phyloP scores from a whole-genome alignment of 23 tunicate species.

The Corella eumyota region DNA sequence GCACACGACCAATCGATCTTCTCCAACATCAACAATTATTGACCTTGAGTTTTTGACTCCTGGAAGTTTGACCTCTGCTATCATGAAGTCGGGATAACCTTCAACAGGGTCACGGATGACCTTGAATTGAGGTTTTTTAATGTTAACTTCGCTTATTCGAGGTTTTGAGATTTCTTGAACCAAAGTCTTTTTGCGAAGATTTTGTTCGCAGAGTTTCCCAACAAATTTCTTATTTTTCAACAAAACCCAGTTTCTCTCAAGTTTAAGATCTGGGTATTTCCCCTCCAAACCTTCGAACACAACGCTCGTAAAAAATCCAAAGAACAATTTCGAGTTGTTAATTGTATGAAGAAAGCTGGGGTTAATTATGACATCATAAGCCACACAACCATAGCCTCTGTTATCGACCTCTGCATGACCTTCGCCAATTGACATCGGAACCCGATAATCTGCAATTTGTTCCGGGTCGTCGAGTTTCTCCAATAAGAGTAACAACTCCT shows the following conservation, averaged over 20 bases:
- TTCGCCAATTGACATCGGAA: conserved; percentile 91
- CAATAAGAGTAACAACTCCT: conserved; percentile 45
- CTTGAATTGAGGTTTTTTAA: conserved; percentile 43
- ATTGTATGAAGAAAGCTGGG: conserved; percentile 57
- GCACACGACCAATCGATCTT: conserved; percentile 71
- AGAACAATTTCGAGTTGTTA: conserved; percentile 42
- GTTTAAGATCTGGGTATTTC: conserved; percentile 44
- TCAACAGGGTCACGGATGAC: conserved; percentile 53
- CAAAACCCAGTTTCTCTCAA: conserved; percentile 74
- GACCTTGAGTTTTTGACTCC: conserved; percentile 36
- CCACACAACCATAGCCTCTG: conserved; percentile 64
- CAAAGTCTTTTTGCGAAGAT: conserved; percentile 45
- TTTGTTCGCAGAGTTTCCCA: conserved; percentile 64
- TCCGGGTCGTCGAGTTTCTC: conserved; percentile 48
- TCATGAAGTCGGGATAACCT: conserved; percentile 55
- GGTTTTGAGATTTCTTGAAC: conserved; percentile 50
- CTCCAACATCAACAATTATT: conserved; percentile 72
- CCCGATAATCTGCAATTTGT: conserved; percentile 61
- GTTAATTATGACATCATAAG: conserved; percentile 75
- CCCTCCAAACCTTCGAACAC: conserved; percentile 58
- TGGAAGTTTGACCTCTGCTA: conserved; percentile 71
- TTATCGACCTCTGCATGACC: conserved; percentile 86
- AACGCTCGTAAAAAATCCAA: conserved; percentile 89
- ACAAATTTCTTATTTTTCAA: conserved; percentile 62
- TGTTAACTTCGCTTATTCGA: conserved; percentile 5